A percentile compares a stretch with the other conserved stretches of the same genome.
Conservation (phyloP, 2,888 invertebrate genomes). For the Lingula anatina region DNA sequence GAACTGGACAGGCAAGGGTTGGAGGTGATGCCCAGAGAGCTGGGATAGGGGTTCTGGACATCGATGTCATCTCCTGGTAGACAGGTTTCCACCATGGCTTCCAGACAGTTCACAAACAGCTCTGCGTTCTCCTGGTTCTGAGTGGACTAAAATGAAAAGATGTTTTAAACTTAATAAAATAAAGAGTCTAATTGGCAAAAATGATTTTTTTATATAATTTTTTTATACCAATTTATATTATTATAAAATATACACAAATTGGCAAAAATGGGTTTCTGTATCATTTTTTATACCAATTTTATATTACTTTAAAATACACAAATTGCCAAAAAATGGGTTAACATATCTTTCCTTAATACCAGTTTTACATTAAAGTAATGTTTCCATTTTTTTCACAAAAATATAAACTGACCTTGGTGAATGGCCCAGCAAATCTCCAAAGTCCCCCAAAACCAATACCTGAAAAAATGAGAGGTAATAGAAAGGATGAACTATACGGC, state of each 20-base stretch:
- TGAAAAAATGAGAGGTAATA: conserved; percentile 17
- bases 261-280: no score
- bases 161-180: background rate
- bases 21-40: conserved; percentile 63
- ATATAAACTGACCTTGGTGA: conserved; percentile 73
- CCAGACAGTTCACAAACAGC: conserved; percentile 91
- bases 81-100: conserved; percentile 92
- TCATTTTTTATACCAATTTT: no score
- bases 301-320: background rate
- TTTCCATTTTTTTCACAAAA: no score
- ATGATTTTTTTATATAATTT: no score
- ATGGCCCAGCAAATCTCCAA: conserved; percentile 97
- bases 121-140: conserved; percentile 75
- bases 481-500: background rate
- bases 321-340: background rate
- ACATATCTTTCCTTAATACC: background rate
- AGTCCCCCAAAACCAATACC: conserved; percentile 92
- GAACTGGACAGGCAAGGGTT: conserved; percentile 66
- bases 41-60: conserved; percentile 56
- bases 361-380: background rate
- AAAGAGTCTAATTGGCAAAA: background rate
- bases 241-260: no score
- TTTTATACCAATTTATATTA: no score
- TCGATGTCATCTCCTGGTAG: conserved; percentile 62
- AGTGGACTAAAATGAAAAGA: conserved; percentile 30